Evolutionary conservation across 2,113 vertebrate genomes (phyloP).

Genomic region (Ctenomys sociabilis): DNA sequence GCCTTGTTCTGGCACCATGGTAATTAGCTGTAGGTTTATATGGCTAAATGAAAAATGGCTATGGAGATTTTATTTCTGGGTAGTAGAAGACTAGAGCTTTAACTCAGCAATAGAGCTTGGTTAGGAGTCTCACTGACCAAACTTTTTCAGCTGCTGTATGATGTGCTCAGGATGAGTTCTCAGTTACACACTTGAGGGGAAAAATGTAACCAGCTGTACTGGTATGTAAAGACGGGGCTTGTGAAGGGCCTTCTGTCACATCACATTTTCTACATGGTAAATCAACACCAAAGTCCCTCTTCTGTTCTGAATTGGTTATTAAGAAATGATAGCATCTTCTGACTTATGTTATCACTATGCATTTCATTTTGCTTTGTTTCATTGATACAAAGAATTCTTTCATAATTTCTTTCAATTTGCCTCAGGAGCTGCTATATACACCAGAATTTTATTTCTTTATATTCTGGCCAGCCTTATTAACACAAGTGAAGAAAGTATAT

Average conservation of each 20-base stretch:
- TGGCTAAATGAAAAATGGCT: conserved; percentile 54
- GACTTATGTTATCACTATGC: conserved; percentile 65
- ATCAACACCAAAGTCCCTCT: conserved; percentile 67
- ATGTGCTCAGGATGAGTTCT: conserved; percentile 23
- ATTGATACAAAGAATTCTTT: conserved; percentile 72
- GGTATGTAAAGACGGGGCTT: conserved; percentile 53
- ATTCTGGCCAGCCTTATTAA: conserved; percentile 74
- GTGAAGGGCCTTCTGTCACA: conserved; percentile 57
- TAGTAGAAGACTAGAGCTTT: background rate
- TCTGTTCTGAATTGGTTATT: conserved; percentile 63
- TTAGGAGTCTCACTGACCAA: conserved; percentile 1
- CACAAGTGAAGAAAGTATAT: conserved; percentile 75
- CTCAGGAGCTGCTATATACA: conserved; percentile 58
- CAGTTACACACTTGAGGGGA: background rate
- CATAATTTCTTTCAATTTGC: conserved; percentile 73
- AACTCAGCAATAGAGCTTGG: background rate
- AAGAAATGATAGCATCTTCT: conserved; percentile 73
- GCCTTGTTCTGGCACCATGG: conserved; percentile 68
- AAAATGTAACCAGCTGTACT: conserved; percentile 36
- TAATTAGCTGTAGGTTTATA: conserved; percentile 73
- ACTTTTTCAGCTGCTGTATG: background rate
- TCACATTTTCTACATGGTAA: conserved; percentile 64
- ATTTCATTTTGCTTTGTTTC: conserved; percentile 79
- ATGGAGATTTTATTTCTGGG: conserved; percentile 40
- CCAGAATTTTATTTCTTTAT: conserved; percentile 65